A percentile compares a stretch with the other conserved stretches of the same genome.
These are phyloP conservation scores for Clarias magur DNA, from an alignment of 2,113 vertebrate species.

Conservation along the genomic window DNA sequence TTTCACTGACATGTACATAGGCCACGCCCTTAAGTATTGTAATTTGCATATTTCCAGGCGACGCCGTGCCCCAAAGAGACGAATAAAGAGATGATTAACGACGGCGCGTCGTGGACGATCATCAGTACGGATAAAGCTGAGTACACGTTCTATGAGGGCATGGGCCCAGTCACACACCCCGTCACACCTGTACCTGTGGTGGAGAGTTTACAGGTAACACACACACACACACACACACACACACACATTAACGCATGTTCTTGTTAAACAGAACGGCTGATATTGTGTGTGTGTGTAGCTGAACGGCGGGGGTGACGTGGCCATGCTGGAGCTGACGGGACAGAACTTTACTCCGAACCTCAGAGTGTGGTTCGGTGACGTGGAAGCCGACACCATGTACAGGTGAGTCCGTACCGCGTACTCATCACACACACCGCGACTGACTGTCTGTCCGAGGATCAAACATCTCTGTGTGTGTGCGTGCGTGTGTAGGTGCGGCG, in stretches of 20 bases:
- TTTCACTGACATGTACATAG: neutral
- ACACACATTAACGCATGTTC: too few relatives aligned
- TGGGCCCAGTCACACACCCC: slow-evolving; percentile 90
- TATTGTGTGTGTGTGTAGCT: slow-evolving; percentile 68
- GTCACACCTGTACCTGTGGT: slow-evolving; percentile 97
- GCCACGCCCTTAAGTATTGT: neutral
- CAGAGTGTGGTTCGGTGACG: slow-evolving; percentile 96
- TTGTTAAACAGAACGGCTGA: neutral
- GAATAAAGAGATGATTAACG: slow-evolving; percentile 97
- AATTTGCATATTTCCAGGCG: slow-evolving; percentile 70
- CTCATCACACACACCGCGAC: neutral
- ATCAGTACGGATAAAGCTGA: slow-evolving; percentile 98
- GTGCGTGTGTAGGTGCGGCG: slow-evolving; percentile 81
- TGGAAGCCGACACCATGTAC: slow-evolving; percentile 99
- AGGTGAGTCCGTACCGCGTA: slow-evolving; percentile 68
- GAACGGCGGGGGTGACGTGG: slow-evolving; percentile 94
- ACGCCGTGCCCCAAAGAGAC: slow-evolving; percentile 94
- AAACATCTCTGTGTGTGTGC: neutral
- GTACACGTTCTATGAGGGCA: slow-evolving; percentile 96
- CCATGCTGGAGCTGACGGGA: slow-evolving; percentile 97
- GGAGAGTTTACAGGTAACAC: slow-evolving; percentile 80
- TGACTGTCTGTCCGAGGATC: neutral
- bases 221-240: neutral
- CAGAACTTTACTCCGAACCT: slow-evolving; percentile 97
- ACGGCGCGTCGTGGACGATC: slow-evolving; percentile 98